A percentile compares a stretch with the other conserved stretches of the same genome.
phyloP scores from a whole-genome alignment of 2,888 invertebrate species.

The Apamea sordens region DNA sequence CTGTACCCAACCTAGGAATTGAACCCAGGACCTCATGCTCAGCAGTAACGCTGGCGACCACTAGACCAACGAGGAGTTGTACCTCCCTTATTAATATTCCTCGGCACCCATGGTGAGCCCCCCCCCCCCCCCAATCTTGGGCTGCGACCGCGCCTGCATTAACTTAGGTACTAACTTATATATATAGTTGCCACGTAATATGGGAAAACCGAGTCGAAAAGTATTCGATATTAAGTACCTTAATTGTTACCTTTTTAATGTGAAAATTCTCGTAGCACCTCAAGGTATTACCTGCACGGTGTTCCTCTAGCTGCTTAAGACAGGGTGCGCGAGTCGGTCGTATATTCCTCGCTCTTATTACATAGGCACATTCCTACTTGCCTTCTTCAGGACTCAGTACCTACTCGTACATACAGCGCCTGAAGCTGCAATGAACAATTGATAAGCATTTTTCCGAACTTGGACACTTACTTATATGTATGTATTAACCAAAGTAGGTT shows the following conservation, averaged over 20 bases:
- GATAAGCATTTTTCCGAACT: neutral
- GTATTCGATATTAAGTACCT: neutral
- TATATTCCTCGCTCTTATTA: neutral
- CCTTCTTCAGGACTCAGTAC: neutral
- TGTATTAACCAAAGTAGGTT: constrained; percentile 10
- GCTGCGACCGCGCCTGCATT: too few relatives aligned
- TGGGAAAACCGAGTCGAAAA: neutral
- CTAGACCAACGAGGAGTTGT: too few relatives aligned
- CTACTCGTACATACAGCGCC: too few relatives aligned
- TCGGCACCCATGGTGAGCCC: too few relatives aligned
- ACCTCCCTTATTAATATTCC: too few relatives aligned
- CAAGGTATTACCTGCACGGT: neutral
- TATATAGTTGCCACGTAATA: neutral
- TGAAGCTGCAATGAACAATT: neutral
- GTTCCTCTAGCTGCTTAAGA: neutral
- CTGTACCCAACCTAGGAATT: too few relatives aligned
- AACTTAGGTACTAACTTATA: too few relatives aligned
- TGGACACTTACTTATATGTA: neutral
- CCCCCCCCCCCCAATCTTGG: too few relatives aligned
- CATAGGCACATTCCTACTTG: neutral
- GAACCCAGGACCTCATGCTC: too few relatives aligned
- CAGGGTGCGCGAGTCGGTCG: neutral
- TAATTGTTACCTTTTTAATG: neutral
- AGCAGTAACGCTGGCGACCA: too few relatives aligned
- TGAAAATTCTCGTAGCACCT: neutral